Percentiles rank a stretch among this genome's conserved stretches.
Conservation (phyloP, 92 coral and sea anemone species). For the Zoanthus solanderi region DNA sequence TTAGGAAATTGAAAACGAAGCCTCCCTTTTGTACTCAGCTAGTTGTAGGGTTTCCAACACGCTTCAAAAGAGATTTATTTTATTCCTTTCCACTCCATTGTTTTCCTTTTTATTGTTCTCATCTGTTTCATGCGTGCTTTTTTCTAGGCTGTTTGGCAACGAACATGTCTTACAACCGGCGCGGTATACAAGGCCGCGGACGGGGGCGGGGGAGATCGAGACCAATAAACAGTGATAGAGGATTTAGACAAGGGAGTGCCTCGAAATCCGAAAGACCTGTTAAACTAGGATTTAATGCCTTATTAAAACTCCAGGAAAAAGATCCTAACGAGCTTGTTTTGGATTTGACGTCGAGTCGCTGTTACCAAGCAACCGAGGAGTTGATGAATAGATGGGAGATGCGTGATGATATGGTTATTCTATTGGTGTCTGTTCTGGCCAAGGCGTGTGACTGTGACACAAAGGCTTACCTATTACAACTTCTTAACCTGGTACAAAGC, state of each 20-base stretch:
- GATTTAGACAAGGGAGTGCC: neutral
- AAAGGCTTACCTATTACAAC: conserved; percentile 50
- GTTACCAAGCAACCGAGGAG: conserved; percentile 73
- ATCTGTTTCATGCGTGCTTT: no score
- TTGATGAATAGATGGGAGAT: conserved; percentile 57
- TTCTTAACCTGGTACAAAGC: conserved; percentile 72
- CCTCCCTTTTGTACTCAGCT: no score
- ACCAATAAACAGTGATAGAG: conserved; percentile 48
- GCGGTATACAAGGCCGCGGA: neutral
- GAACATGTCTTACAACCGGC: neutral
- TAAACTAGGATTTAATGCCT: conserved; percentile 73
- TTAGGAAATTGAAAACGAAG: no score
- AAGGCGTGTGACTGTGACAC: conserved; percentile 79
- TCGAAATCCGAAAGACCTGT: conserved; percentile 37
- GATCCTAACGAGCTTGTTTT: conserved; percentile 81
- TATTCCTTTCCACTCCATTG: no score
- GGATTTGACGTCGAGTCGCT: conserved; percentile 77
- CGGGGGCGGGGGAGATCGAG: conserved; percentile 38
- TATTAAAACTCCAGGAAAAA: conserved; percentile 64
- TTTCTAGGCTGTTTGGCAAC: neutral
- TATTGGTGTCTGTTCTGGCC: conserved; percentile 75
- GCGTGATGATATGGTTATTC: conserved; percentile 71
- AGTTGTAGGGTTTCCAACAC: no score
- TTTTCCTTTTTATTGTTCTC: no score
- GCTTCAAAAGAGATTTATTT: no score